Percentiles rank a stretch among this genome's conserved stretches.
Evolutionary conservation across 92 coral and sea anemone genomes (phyloP).

Genomic region (Zoanthus sansibaricus): DNA sequence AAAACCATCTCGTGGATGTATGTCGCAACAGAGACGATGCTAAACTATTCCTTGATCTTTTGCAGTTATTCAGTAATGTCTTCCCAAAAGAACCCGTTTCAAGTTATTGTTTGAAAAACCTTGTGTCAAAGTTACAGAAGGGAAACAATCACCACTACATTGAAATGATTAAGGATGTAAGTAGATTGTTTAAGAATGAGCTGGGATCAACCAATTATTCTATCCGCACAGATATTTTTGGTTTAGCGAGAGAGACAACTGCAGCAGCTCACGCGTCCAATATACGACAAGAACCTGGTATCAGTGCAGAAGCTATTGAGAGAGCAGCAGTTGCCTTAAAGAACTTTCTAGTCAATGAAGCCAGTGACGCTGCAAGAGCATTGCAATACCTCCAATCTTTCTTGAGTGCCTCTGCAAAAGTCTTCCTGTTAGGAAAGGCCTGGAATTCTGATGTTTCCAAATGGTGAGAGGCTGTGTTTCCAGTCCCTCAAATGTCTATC

Average conservation of each 20-base stretch:
- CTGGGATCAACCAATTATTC: constrained; percentile 66
- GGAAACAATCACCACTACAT: constrained; percentile 43
- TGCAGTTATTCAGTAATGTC: constrained; percentile 30
- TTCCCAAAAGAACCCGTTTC: constrained; percentile 49
- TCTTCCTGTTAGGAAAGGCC: constrained; percentile 49
- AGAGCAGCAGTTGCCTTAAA: constrained; percentile 20
- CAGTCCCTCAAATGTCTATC: background rate
- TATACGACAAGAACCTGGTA: constrained; percentile 42
- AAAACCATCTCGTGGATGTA: background rate
- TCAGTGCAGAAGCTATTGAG: constrained; percentile 29
- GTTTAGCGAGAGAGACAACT: constrained; percentile 48
- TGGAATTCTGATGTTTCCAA: constrained; percentile 58
- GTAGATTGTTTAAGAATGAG: constrained; percentile 66
- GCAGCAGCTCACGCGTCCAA: constrained; percentile 42
- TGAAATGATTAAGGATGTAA: constrained; percentile 62
- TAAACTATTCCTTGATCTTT: constrained; percentile 48
- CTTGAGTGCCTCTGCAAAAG: constrained; percentile 11
- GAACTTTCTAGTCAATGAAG: constrained; percentile 47
- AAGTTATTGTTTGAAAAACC: constrained; percentile 46
- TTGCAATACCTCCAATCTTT: constrained; percentile 49
- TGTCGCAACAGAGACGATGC: constrained; percentile 36
- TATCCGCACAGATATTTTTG: constrained; percentile 46
- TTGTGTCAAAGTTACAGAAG: constrained; percentile 52
- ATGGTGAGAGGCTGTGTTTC: constrained; percentile 35
- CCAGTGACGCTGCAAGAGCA: constrained; percentile 60